Evolutionary conservation across 2,888 invertebrate genomes (phyloP).

Genomic region (Abrostola tripartita): DNA sequence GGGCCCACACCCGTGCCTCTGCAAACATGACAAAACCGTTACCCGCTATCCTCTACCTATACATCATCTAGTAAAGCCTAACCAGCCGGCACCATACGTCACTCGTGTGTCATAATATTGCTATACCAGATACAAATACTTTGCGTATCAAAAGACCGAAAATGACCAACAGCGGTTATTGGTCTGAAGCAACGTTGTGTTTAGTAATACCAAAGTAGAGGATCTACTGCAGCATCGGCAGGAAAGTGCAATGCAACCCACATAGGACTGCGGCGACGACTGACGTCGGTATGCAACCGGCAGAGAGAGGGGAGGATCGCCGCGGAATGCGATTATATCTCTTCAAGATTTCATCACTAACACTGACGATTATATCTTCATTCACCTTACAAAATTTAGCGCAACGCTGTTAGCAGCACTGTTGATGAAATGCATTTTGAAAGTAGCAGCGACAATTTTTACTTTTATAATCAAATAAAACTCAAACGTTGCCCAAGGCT

Average conservation of each 20-base stretch:
- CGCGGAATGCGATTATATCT: slow-evolving; percentile 81
- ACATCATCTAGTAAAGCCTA: slow-evolving; percentile 73
- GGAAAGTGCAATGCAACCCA: slow-evolving; percentile 64
- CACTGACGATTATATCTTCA: slow-evolving; percentile 64
- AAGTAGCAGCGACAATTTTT: slow-evolving; percentile 44
- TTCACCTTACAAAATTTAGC: slow-evolving; percentile 64
- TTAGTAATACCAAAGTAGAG: slow-evolving; percentile 25
- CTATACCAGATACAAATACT: slow-evolving; percentile 3
- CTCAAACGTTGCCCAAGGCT: slow-evolving; percentile 40
- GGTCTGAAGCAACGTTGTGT: slow-evolving; percentile 5
- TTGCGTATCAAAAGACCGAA: slow-evolving; percentile 3
- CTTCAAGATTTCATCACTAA: slow-evolving; percentile 74
- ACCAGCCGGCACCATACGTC: slow-evolving; percentile 29
- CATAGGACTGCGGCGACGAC: slow-evolving; percentile 59
- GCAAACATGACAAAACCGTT: slow-evolving; percentile 86
- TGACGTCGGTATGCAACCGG: slow-evolving; percentile 66
- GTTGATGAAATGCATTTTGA: slow-evolving; percentile 54
- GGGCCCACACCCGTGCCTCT: slow-evolving; percentile 72
- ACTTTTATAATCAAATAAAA: slow-evolving; percentile 34
- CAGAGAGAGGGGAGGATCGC: slow-evolving; percentile 69
- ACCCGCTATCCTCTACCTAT: slow-evolving; percentile 75
- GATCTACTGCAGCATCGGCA: slow-evolving; percentile 34
- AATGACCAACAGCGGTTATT: not conserved
- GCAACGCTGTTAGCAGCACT: slow-evolving; percentile 52
- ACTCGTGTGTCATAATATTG: slow-evolving; percentile 13